These are phyloP conservation scores for Engystomops pustulosus DNA, from an alignment of 2,113 vertebrate species.

Conservation along the genomic window DNA sequence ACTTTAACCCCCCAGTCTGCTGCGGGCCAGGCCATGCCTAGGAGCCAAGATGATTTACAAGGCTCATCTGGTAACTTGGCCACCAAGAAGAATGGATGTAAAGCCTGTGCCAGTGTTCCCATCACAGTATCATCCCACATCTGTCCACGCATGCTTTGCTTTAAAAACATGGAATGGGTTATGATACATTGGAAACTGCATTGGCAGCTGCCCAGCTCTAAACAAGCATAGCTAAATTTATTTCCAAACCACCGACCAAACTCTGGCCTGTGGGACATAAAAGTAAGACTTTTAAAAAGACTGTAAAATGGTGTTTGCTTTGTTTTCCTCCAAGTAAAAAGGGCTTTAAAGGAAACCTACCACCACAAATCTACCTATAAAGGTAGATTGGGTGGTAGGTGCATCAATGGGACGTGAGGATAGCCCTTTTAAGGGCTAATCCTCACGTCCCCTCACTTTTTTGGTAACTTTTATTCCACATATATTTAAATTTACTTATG, in stretches of 20 bases:
- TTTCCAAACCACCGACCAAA: constrained; percentile 42
- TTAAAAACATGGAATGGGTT: constrained; percentile 28
- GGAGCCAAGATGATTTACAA: constrained; percentile 37
- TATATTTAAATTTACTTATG: no score
- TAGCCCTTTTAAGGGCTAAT: no score
- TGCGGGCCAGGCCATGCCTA: constrained; percentile 29
- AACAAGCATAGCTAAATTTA: constrained; percentile 46
- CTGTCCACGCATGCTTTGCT: constrained; percentile 7
- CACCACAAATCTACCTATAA: no score
- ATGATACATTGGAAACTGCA: constrained; percentile 8
- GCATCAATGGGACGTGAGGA: no score
- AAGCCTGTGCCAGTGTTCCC: background rate
- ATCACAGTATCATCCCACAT: constrained; percentile 13
- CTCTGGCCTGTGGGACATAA: constrained; percentile 7
- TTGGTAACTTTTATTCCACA: no score
- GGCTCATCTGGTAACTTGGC: constrained; percentile 35
- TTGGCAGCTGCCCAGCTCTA: constrained; percentile 41
- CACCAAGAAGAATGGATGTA: background rate
- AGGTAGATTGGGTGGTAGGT: no score
- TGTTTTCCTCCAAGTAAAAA: constrained; percentile 3
- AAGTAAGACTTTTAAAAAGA: background rate
- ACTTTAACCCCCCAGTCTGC: constrained; percentile 45
- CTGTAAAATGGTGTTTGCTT: background rate
- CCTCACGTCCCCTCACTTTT: no score
- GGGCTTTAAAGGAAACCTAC: no score